phyloP scores from a whole-genome alignment of 2,888 invertebrate species.

The Leptinotarsa haldemani region DNA sequence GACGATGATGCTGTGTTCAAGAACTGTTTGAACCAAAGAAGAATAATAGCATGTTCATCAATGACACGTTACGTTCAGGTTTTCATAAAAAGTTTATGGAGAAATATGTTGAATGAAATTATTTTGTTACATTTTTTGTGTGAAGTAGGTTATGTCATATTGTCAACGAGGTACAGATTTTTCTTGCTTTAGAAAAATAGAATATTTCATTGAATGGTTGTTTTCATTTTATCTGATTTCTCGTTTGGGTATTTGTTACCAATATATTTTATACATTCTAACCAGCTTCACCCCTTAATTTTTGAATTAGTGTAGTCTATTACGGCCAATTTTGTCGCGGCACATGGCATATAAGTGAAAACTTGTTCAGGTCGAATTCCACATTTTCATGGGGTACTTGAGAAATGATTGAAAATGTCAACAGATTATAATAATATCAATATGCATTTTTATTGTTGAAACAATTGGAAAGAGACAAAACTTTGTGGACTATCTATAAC shows the following conservation, averaged over 20 bases:
- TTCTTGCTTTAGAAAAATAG: too few species aligned
- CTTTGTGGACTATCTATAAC: too few species aligned
- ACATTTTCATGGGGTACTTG: slow-evolving; percentile 69
- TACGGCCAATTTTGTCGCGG: slow-evolving; percentile 92
- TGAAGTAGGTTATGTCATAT: too few species aligned
- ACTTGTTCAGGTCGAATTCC: slow-evolving; percentile 79
- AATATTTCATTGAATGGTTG: too few species aligned
- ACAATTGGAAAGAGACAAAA: too few species aligned
- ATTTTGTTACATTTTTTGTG: neutral
- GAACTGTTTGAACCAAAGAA: slow-evolving; percentile 96
- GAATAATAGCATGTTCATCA: slow-evolving; percentile 90
- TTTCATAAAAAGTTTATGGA: slow-evolving; percentile 99
- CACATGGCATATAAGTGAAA: slow-evolving; percentile 85
- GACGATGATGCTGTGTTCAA: slow-evolving; percentile 99
- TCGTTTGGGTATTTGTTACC: too few species aligned
- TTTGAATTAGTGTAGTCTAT: slow-evolving; percentile 92
- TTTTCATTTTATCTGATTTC: too few species aligned
- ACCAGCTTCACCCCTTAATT: slow-evolving; percentile 73
- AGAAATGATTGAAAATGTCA: slow-evolving; percentile 13
- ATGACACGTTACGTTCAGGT: slow-evolving; percentile 97
- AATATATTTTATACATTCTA: slow-evolving; percentile 59
- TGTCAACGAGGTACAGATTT: too few species aligned
- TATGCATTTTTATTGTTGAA: too few species aligned
- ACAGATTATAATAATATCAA: too few species aligned
- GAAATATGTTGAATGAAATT: slow-evolving; percentile 92